Evolutionary conservation across 2,888 invertebrate species (phyloP).

Genomic region (Callimorpha dominula): DNA sequence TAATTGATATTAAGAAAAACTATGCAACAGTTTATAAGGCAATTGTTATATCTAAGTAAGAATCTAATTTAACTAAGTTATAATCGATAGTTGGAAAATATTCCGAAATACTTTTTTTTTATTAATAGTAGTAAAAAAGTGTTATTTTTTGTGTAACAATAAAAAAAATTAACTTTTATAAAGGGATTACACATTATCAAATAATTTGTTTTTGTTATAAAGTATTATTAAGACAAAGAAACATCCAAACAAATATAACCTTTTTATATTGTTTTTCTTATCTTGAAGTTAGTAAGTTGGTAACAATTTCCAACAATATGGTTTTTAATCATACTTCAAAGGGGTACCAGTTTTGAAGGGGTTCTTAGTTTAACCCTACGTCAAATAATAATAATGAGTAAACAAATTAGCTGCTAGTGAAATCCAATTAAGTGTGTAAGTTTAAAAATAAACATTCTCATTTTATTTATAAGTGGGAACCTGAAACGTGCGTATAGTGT

Average conservation of each 20-base stretch:
- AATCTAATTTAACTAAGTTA: not conserved
- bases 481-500: not conserved
- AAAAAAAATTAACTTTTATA: not conserved
- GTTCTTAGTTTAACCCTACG: conserved; percentile 9
- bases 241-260: not conserved
- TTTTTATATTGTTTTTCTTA: not conserved
- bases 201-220: too few species aligned
- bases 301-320: conserved; percentile 18
- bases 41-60: not conserved
- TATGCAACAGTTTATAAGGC: not conserved
- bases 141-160: not conserved
- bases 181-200: too few species aligned
- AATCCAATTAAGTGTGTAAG: not conserved
- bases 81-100: not conserved
- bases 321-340: conserved; percentile 15
- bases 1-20: not conserved
- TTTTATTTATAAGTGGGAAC: not conserved
- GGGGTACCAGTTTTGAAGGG: conserved; percentile 6
- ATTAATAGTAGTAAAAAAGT: not conserved
- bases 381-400: not conserved
- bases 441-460: not conserved
- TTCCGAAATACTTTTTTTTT: not conserved
- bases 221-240: not conserved
- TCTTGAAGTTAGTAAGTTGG: not conserved
- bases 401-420: not conserved